A percentile compares a stretch with the other conserved stretches of the same genome.
Conservation (phyloP, 2,797 vertebrate species). For the Uromys caudimaculatus region DNA sequence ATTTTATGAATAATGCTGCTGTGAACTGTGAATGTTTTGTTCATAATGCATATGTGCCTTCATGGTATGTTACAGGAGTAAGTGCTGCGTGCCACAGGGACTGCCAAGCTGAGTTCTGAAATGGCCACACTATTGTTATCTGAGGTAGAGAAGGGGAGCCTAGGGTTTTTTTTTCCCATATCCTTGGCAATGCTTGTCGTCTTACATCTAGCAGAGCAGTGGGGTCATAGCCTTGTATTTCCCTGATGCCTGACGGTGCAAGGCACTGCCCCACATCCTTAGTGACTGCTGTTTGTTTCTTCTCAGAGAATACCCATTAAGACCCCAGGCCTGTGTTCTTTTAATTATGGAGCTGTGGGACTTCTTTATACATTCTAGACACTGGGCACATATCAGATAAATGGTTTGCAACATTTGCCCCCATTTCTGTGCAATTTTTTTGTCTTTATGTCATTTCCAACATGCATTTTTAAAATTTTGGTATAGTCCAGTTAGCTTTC, state of each 20-base stretch:
- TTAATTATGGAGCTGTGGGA: background rate
- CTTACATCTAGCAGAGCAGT: background rate
- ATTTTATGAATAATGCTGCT: background rate
- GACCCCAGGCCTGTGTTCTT: background rate
- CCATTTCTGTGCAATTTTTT: background rate
- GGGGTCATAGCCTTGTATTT: background rate
- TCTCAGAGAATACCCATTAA: background rate
- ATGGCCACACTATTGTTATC: background rate
- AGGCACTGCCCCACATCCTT: background rate
- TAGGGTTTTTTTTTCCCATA: background rate
- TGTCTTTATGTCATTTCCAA: background rate
- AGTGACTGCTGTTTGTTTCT: background rate
- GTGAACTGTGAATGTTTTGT: background rate
- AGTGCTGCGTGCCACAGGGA: background rate
- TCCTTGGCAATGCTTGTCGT: background rate
- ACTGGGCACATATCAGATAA: background rate
- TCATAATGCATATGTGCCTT: background rate
- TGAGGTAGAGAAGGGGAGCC: background rate
- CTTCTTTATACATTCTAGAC: conserved; percentile 27
- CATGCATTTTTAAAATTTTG: background rate
- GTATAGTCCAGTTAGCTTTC: background rate
- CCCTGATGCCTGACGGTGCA: background rate
- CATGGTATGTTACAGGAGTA: background rate
- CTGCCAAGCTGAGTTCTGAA: background rate
- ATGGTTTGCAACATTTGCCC: background rate